Conservation (phyloP, 1,140 invertebrate genomes). For the Neodiprion lecontei region DNA sequence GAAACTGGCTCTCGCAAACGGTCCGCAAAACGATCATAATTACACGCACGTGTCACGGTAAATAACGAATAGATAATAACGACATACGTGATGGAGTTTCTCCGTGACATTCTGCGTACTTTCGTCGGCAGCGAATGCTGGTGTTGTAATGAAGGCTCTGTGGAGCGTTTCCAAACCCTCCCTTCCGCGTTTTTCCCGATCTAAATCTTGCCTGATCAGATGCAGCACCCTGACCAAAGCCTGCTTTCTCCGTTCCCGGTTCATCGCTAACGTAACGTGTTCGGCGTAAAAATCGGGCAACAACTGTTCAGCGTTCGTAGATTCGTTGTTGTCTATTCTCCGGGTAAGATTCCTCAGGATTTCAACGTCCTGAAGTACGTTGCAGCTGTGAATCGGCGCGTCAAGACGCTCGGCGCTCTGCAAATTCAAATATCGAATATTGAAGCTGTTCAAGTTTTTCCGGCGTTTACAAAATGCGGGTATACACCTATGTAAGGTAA, state of each 20-base stretch:
- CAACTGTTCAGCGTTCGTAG: constrained; percentile 73
- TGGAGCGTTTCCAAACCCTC: constrained; percentile 89
- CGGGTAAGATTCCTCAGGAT: constrained; percentile 69
- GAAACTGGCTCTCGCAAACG: no score
- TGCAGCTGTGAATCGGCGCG: constrained; percentile 73
- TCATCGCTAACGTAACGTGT: constrained; percentile 92
- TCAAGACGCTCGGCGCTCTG: constrained; percentile 75
- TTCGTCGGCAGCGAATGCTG: constrained; percentile 87
- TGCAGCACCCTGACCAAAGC: constrained; percentile 83
- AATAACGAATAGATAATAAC: no score
- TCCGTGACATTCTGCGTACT: constrained; percentile 91
- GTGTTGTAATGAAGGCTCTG: constrained; percentile 88
- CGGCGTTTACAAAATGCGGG: background rate
- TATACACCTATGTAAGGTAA: no score
- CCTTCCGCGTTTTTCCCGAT: constrained; percentile 83
- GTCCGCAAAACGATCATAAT: no score
- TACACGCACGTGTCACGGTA: no score
- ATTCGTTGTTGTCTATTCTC: constrained; percentile 54
- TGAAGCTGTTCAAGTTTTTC: background rate
- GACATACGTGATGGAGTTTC: constrained; percentile 86
- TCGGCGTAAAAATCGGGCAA: constrained; percentile 95
- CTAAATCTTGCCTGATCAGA: constrained; percentile 83
- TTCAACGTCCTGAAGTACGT: constrained; percentile 77
- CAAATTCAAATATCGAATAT: constrained; percentile 32
- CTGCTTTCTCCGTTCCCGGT: constrained; percentile 83